Base-by-base conservation (phyloP, 2,113 vertebrate genomes). In the Lota lota region DNA sequence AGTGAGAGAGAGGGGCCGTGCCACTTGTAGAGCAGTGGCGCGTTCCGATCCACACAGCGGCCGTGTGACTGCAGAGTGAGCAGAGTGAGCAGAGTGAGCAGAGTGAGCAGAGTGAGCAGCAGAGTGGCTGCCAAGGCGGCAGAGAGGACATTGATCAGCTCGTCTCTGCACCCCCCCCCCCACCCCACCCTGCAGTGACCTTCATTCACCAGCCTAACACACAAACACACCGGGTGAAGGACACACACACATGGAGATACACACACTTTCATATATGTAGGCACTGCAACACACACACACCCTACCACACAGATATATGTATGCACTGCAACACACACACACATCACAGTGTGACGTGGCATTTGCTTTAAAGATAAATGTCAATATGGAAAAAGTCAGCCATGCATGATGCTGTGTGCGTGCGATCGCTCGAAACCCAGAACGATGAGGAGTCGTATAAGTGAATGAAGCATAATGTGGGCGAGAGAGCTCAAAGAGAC, bases 131-230 rank as follows among this genome's bases (percentile, higher is more conserved):
- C 69, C 28, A 63, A 56, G 53, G 18, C 3, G 20, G 57, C 19
- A 59, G 20, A 5, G 57, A 61, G 59, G 10, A 22, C 21, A 87
- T 88, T 77, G 87, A 90, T 88, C 81, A 70, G 59, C 68, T 61
- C 54, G 71, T 70, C 70, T 56, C 77, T 75, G 65, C 70, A 66
- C 67, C 67, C 69, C 68, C 68, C 69, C 59, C 33, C 73, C 63
- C 22, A 67, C 50, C 73, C 65, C 74, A 68, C 63, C 70, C 63
- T 1, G 67, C 72, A 63, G 64, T 79, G 80, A 87, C 85, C 82
- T 86, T 87, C 85, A 24, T 14, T 24, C n/a, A n/a, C 22, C 14
- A 15, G 22, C 59, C 22, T 56, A 61, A 36, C 0, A 1, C 36
- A 3, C 47, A 50, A 21, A 19, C 68, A 14, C 24, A 36, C 40